A percentile compares a stretch with the other conserved stretches of the same genome.
These are phyloP conservation scores for Epizoanthus rinbou DNA, from an alignment of 92 coral and sea anemone species.

Conservation along the genomic window DNA sequence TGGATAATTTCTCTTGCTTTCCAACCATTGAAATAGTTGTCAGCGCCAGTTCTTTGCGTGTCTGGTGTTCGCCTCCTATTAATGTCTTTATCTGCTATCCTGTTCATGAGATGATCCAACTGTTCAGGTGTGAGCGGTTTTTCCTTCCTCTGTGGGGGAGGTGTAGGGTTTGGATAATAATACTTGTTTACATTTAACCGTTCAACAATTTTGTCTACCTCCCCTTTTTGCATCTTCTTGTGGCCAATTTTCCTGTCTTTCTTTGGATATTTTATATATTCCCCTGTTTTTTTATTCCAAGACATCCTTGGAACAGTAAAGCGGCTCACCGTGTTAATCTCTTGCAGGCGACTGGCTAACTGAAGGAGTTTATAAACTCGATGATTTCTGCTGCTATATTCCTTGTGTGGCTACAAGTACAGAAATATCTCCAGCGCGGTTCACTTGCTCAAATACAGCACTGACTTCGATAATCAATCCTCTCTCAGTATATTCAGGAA, in stretches of 20 bases:
- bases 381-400: background rate
- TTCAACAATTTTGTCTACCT: constrained; percentile 69
- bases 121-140: constrained; percentile 57
- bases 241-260: constrained; percentile 50
- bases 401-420: background rate
- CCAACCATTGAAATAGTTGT: constrained; percentile 72
- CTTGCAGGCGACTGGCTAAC: background rate
- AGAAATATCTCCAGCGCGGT: background rate
- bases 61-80: constrained; percentile 84
- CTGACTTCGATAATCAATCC: background rate
- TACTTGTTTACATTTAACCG: constrained; percentile 66
- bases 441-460: background rate
- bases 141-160: constrained; percentile 9
- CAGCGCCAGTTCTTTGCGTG: constrained; percentile 74
- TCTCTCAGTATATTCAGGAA: background rate
- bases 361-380: background rate
- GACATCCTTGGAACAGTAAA: constrained; percentile 28
- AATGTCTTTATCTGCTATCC: constrained; percentile 78
- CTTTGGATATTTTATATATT: constrained; percentile 56
- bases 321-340: background rate
- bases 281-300: constrained; percentile 44
- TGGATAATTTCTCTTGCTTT: constrained; percentile 44
- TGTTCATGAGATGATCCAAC: constrained; percentile 57
- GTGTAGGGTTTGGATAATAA: constrained; percentile 36
- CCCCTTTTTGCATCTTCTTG: constrained; percentile 53